Percentiles rank a stretch among this genome's conserved stretches.
Conservation (phyloP, 2,797 vertebrate genomes). For the Carapus acus region DNA sequence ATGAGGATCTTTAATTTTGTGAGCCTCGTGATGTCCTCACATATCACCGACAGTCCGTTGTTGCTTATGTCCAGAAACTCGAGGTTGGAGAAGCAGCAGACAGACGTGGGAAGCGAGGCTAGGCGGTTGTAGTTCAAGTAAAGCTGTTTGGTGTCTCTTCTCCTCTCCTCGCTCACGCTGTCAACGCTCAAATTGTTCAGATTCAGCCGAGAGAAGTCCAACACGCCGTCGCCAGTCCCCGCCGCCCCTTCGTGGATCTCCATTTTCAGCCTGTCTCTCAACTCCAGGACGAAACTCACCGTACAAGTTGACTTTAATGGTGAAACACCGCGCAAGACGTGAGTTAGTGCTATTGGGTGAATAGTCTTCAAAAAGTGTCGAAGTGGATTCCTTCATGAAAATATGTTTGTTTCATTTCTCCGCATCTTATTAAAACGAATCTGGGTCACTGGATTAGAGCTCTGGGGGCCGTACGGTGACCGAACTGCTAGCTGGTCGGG, state of each 20-base stretch:
- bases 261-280: constrained; percentile 55
- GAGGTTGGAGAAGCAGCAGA: constrained; percentile 78
- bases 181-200: constrained; percentile 64
- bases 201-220: constrained; percentile 75
- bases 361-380: constrained; percentile 6
- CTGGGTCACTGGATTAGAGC: constrained; percentile 17
- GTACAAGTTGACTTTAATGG: constrained; percentile 11
- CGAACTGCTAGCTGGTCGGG: background rate
- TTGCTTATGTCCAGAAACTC: constrained; percentile 89
- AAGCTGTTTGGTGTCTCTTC: constrained; percentile 71
- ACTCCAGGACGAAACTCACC: constrained; percentile 10
- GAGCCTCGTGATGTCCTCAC: constrained; percentile 77
- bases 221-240: constrained; percentile 58
- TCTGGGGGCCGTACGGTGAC: background rate
- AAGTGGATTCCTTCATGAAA: background rate
- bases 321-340: constrained; percentile 14
- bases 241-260: constrained; percentile 62
- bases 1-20: constrained; percentile 79
- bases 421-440: constrained; percentile 28
- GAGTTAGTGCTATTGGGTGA: constrained; percentile 29
- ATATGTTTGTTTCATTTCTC: constrained; percentile 3
- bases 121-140: constrained; percentile 80
- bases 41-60: constrained; percentile 78
- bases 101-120: constrained; percentile 68
- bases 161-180: constrained; percentile 69